Conservation (phyloP, 2,888 invertebrate species). For the Psylliodes chrysocephalus region DNA sequence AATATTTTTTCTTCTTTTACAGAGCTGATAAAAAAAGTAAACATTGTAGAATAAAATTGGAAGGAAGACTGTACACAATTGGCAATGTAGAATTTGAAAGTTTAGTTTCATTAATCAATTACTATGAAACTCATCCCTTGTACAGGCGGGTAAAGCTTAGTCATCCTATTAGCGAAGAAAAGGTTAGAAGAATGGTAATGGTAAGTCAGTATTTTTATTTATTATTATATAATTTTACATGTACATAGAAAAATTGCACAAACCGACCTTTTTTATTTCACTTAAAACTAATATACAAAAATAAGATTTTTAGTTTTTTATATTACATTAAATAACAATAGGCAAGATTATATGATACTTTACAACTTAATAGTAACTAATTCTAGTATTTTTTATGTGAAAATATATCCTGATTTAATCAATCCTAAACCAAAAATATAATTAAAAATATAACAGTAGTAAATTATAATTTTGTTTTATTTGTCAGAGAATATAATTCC, state of each 20-base stretch:
- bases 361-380: too few relatives aligned
- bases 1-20: constrained; percentile 51
- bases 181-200: constrained; percentile 71
- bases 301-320: too few relatives aligned
- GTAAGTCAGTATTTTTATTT: constrained; percentile 65
- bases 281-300: too few relatives aligned
- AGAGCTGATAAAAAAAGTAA: constrained; percentile 95
- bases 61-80: constrained; percentile 90
- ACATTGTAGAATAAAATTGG: constrained; percentile 94
- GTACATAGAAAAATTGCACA: constrained; percentile 31
- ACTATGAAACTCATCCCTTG: constrained; percentile 90
- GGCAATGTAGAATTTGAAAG: constrained; percentile 95
- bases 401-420: too few relatives aligned
- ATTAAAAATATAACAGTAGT: too few relatives aligned
- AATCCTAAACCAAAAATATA: too few relatives aligned
- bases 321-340: too few relatives aligned
- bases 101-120: constrained; percentile 91
- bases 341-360: too few relatives aligned
- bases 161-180: constrained; percentile 83
- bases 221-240: constrained; percentile 24
- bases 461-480: too few relatives aligned
- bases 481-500: too few relatives aligned
- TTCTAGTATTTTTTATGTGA: too few relatives aligned
- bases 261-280: constrained; percentile 20
- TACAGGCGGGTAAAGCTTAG: constrained; percentile 91